These are phyloP conservation scores for Entelurus aequoreus DNA, from an alignment of 2,113 vertebrate species.

Conservation along the genomic window DNA sequence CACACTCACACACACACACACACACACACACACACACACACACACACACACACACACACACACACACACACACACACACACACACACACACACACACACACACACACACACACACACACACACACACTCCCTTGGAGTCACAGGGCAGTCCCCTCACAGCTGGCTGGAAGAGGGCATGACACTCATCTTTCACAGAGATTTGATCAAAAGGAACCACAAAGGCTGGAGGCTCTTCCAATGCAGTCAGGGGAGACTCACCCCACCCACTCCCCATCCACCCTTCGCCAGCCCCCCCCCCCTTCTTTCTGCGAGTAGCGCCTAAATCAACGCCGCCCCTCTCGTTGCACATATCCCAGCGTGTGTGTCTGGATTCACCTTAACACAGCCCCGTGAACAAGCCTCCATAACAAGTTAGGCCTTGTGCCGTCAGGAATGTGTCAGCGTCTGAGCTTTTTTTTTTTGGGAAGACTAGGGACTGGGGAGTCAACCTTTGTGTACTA, in stretches of 20 bases:
- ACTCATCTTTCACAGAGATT: constrained; percentile 92
- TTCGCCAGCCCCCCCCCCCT: constrained; percentile 16
- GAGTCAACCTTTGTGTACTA: background rate
- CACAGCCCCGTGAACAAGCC: constrained; percentile 60
- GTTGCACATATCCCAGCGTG: constrained; percentile 53
- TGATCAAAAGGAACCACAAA: constrained; percentile 91
- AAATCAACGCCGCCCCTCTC: constrained; percentile 81
- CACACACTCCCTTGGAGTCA: constrained; percentile 65
- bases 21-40: constrained; percentile 23
- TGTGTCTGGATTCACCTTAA: constrained; percentile 59
- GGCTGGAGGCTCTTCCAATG: constrained; percentile 81
- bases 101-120: constrained; percentile 24
- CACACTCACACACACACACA: constrained; percentile 19
- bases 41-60: constrained; percentile 3
- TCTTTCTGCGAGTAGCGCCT: constrained; percentile 75
- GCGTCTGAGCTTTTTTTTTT: constrained; percentile 44
- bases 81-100: constrained; percentile 17
- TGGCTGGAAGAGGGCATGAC: constrained; percentile 86
- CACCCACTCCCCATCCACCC: background rate
- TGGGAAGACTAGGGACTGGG: constrained; percentile 26
- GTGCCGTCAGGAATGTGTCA: constrained; percentile 69
- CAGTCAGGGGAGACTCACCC: constrained; percentile 75
- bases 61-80: background rate
- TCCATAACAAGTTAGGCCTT: constrained; percentile 74
- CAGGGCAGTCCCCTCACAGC: constrained; percentile 88